A percentile compares a stretch with the other conserved stretches of the same genome.
phyloP scores from a whole-genome alignment of 2,113 vertebrate genomes.

The Macrotis lagotis region DNA sequence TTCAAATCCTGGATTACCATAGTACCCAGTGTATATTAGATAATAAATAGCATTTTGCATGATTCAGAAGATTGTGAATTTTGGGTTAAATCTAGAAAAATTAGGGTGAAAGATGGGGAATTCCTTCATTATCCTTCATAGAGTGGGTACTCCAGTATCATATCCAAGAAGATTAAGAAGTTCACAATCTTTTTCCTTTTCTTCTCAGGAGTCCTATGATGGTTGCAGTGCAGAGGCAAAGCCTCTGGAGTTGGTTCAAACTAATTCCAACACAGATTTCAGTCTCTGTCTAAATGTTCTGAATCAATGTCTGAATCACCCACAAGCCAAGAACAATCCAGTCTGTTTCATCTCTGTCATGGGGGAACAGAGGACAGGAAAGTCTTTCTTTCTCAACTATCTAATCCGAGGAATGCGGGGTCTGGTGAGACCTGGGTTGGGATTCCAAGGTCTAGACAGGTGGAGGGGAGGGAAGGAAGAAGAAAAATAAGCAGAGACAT shows the following conservation, averaged over 20 bases:
- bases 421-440: conserved; percentile 48
- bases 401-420: conserved; percentile 66
- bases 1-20: neutral
- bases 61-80: accelerated
- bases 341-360: conserved; percentile 78
- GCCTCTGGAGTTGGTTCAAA: conserved; percentile 70
- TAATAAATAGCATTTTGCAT: neutral
- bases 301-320: conserved; percentile 75
- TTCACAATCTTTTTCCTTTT: neutral
- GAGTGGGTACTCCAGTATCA: neutral
- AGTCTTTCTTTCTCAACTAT: conserved; percentile 78
- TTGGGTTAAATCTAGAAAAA: neutral
- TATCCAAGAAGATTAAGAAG: neutral
- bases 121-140: neutral
- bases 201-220: conserved; percentile 30
- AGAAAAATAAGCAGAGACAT: neutral
- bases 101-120: neutral
- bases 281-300: conserved; percentile 67
- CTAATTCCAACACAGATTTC: conserved; percentile 58
- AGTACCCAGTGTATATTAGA: neutral
- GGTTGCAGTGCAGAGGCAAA: conserved; percentile 26
- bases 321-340: conserved; percentile 62
- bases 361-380: conserved; percentile 78
- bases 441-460: neutral
- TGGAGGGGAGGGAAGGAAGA: neutral